Evolutionary conservation across 2,113 vertebrate genomes (phyloP), one percentile per base, ranked within the genome.

Genomic region (Colaptes auratus): DNA sequence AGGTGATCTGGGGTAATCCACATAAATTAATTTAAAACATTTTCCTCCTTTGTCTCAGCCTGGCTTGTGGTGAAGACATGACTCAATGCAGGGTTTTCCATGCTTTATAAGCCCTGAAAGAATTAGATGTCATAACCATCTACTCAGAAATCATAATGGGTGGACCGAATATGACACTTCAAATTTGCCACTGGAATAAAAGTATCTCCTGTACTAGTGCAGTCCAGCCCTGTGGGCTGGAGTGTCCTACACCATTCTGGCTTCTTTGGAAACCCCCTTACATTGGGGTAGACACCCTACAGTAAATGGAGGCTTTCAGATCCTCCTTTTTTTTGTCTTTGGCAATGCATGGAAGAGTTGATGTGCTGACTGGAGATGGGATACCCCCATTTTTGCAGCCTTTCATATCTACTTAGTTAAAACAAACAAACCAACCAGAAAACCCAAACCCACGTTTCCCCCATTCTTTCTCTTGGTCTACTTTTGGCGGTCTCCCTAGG

Each of bases 291-390:
- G 44, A 61, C 15, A 11, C 46, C 44, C 7, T 24, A 5, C 17
- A 53, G 59, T 17, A 85, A 93, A 85, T 4, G 11, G 58, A 30
- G 20, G 50, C 39, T 89, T 71, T 82, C 42, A 39, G 56, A 82
- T 80, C 86, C 76, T 79, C 61, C 90, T 44, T 44, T 95, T 95
- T 59, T 94, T 80, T 86, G 65, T 58, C 46, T 90, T 76, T 55
- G 24, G 60, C 23, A 24, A 35, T 56, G 12, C 11, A 17, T 48
- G 46, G 79, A 92, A 82, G 50, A 25, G 30, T 36, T 58, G 53
- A n/a, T 69, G 31, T 90, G 21, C 33, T 79, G 19, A 23, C 13
- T 72, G 12, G 10, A 33, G 69, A 11, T 8, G 18, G 20, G 14
- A 50, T 53, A 39, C 4, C 86, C 11, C 7, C 44, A 71, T 74